Percentiles rank a stretch among this genome's conserved stretches.
Evolutionary conservation across 1,140 invertebrate genomes (phyloP).

Genomic region (Helicoverpa zea): DNA sequence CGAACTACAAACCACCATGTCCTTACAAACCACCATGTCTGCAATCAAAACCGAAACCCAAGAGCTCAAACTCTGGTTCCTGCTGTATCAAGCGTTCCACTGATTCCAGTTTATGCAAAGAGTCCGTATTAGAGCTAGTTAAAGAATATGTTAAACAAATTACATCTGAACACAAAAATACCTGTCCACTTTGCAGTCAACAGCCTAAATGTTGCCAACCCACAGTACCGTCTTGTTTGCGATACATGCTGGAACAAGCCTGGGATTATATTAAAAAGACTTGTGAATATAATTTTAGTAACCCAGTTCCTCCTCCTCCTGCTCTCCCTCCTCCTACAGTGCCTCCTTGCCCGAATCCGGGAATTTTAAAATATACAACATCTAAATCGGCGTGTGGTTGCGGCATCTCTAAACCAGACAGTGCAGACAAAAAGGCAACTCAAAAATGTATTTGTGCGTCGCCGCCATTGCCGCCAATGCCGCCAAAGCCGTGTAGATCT

Average conservation of each 20-base stretch:
- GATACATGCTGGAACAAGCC: conserved; percentile 11
- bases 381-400: background rate
- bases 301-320: no score
- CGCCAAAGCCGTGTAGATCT: background rate
- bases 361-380: background rate
- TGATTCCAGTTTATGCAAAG: background rate
- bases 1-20: background rate
- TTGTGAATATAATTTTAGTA: background rate
- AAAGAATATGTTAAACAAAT: conserved; percentile 5
- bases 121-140: background rate
- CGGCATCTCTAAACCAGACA: no score
- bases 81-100: background rate
- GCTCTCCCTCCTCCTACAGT: background rate
- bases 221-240: background rate
- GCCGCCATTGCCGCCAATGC: background rate
- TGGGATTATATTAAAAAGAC: conserved; percentile 2
- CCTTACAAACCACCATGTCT: background rate
- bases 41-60: no score
- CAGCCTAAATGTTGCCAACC: background rate
- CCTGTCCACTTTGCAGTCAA: conserved; percentile 4
- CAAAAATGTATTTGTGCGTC: no score
- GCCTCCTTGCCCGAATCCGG: background rate
- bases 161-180: background rate
- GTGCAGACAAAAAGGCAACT: no score
- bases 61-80: no score